These are phyloP conservation scores for Drosophila santomea DNA, from an alignment of 1,140 invertebrate genomes.

Conservation along the genomic window DNA sequence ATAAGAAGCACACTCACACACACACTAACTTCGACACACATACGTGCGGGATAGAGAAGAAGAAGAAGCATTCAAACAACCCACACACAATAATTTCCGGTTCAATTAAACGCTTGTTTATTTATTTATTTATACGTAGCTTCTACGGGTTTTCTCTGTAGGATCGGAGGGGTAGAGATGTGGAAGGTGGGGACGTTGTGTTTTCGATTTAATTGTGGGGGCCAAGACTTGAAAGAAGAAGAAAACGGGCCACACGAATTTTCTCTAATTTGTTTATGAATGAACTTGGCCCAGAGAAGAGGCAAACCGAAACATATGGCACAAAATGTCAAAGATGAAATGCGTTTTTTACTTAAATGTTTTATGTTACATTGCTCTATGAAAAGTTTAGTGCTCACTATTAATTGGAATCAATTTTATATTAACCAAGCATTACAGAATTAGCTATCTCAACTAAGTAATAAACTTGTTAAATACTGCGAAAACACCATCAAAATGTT, in stretches of 20 bases:
- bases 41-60: slow-evolving; percentile 10
- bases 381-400: background rate
- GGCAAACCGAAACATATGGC: slow-evolving; percentile 9
- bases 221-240: slow-evolving; percentile 3
- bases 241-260: background rate
- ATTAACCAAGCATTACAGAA: background rate
- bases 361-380: background rate
- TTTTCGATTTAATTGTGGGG: slow-evolving; percentile 64
- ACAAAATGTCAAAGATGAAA: slow-evolving; percentile 47
- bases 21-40: slow-evolving; percentile 16
- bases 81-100: slow-evolving; percentile 81
- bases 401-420: too few species aligned
- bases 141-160: background rate
- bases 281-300: slow-evolving; percentile 41
- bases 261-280: slow-evolving; percentile 73
- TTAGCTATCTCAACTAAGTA: background rate
- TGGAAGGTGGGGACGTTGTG: background rate
- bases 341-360: slow-evolving; percentile 9
- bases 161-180: background rate
- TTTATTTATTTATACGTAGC: slow-evolving; percentile 63
- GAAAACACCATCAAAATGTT: slow-evolving; percentile 18
- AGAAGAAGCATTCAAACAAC: slow-evolving; percentile 30
- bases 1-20: slow-evolving; percentile 40
- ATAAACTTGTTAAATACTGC: background rate
- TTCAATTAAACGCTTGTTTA: slow-evolving; percentile 83